Base-by-base conservation (phyloP, 2,888 invertebrate genomes). In the Aleiodes leptofemur region DNA sequence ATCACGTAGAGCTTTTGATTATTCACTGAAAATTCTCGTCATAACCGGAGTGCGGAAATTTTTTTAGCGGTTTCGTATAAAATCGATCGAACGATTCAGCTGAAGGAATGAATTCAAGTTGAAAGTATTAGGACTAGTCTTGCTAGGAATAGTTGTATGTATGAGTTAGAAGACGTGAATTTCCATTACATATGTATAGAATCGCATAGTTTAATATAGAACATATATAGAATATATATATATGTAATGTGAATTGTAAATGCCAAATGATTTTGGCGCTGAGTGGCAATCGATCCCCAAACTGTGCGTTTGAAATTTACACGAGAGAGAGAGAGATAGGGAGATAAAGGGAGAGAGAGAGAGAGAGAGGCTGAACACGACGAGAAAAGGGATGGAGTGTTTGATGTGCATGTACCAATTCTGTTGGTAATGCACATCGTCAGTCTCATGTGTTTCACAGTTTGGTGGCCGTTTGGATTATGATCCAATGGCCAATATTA, bases 211-310 rank as follows among this genome's bases (percentile, higher is more conserved):
- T 34, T 29, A 56, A 53, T 48, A 43, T 14, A 34, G 64, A 66
- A 8, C 23, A 38, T 13, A 16, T 53, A 23, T 23, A 23, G 23
- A 23, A 23, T 53, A 66, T 66, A 43, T 66, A 43, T 38, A 56
- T 70, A 57, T 70, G 43, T 43, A 11, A 70, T 56, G 16, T 70
- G 29, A 48, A 57, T 53, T 4, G 50, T 23, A 50, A 72, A 61
- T 34, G 29, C 43, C 66, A 43, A 38, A 66, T 43, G 72, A 50
- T 72, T 72, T 69, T 69, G 75, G 61, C 72, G 72, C 51, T 76
- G 76, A 78, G 72, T 69, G 70, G 77, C 73, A 77, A 80, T 80
- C 77, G 80, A 80, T 80, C 76, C 74, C 73, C 64, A 71, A 73
- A 69, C 74, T 74, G 68, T 31, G 57, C 61, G 68, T 72, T 74